Percentiles rank a stretch among this genome's conserved stretches.
These are phyloP conservation scores for Oncorhynchus mykiss DNA, from an alignment of 2,113 vertebrate species.

Conservation along the genomic window DNA sequence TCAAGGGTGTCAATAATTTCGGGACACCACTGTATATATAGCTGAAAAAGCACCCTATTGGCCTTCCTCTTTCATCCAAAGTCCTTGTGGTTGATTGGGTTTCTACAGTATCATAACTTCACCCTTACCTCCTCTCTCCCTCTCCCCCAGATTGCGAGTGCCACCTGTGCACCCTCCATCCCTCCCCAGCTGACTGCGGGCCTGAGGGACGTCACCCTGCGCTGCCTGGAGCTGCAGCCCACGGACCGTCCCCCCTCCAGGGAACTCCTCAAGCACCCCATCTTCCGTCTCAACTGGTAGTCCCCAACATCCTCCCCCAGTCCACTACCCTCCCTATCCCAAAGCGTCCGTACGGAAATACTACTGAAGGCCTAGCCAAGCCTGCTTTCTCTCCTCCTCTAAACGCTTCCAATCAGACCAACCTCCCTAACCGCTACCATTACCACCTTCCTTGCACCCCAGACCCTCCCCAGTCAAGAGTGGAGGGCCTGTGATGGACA, in stretches of 20 bases:
- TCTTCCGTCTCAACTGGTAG: conserved; percentile 85
- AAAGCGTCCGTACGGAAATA: conserved; percentile 3
- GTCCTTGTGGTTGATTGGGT: neutral
- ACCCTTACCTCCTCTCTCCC: neutral
- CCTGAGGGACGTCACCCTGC: conserved; percentile 84
- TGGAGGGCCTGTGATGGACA: neutral
- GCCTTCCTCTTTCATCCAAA: neutral
- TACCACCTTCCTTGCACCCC: neutral
- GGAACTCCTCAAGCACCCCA: conserved; percentile 87
- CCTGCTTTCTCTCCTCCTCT: conserved; percentile 37
- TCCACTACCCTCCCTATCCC: neutral
- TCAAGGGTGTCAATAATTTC: no score
- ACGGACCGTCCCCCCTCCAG: conserved; percentile 83
- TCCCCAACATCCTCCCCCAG: neutral
- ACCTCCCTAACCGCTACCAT: neutral
- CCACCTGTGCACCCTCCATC: conserved; percentile 84
- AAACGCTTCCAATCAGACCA: conserved; percentile 35
- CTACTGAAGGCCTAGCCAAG: conserved; percentile 66
- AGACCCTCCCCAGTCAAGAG: neutral
- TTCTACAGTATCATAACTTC: neutral
- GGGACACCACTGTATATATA: no score
- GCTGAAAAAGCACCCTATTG: no score
- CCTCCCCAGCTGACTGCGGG: conserved; percentile 84
- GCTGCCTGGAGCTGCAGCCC: conserved; percentile 88
- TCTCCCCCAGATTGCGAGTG: conserved; percentile 81